A percentile compares a stretch with the other conserved stretches of the same genome.
Evolutionary conservation across 2,797 vertebrate genomes (phyloP).

Genomic region (Chiroxiphia lanceolata): DNA sequence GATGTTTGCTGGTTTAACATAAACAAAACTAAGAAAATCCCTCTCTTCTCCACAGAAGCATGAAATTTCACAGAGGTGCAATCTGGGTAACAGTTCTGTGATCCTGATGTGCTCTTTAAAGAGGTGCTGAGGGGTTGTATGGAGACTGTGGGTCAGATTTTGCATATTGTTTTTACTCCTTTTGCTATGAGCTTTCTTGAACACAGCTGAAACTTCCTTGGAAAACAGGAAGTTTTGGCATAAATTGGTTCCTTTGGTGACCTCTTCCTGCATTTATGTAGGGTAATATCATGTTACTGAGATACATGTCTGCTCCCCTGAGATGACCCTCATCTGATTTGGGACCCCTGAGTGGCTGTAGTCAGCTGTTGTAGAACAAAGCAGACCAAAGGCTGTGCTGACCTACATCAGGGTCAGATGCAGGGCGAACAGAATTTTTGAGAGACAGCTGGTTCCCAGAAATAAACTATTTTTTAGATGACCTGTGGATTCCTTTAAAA

Average conservation of each 20-base stretch:
- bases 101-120: not conserved
- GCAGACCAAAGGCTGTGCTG: constrained; percentile 2
- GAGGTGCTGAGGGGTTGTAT: not conserved
- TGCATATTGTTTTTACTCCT: not conserved
- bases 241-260: not conserved
- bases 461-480: constrained; percentile 10
- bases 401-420: constrained; percentile 8
- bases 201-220: not conserved
- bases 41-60: not conserved
- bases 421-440: constrained; percentile 25
- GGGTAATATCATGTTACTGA: not conserved
- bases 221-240: not conserved
- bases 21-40: not conserved
- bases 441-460: constrained; percentile 33
- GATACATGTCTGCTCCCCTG: not conserved
- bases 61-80: not conserved
- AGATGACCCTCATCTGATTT: not conserved
- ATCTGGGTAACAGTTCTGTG: not conserved
- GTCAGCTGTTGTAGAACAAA: constrained; percentile 25
- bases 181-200: not conserved
- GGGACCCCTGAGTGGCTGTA: not conserved
- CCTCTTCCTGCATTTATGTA: not conserved
- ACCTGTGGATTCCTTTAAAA: not conserved
- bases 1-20: not conserved
- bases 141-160: not conserved